A percentile compares a stretch with the other conserved stretches of the same genome.
These are phyloP conservation scores for Polymixis flavicincta DNA, from an alignment of 2,888 invertebrate genomes.

Conservation along the genomic window DNA sequence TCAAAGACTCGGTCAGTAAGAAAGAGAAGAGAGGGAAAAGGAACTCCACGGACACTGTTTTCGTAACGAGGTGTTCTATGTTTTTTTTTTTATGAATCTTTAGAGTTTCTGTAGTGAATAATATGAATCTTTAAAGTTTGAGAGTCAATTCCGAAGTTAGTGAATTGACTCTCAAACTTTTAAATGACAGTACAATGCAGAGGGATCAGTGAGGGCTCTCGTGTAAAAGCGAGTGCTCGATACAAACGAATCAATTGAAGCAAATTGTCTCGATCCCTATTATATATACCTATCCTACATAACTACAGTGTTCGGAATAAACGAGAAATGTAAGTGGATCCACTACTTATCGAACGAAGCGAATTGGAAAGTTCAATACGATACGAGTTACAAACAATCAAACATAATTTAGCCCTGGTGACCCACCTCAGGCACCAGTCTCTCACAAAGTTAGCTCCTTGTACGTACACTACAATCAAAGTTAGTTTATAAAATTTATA, in stretches of 20 bases:
- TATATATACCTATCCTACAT: neutral
- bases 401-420: neutral
- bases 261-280: conserved; percentile 17
- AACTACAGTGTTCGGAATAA: neutral
- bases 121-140: too few species aligned
- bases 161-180: neutral
- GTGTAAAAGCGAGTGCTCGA: conserved; percentile 4
- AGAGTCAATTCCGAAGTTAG: too few species aligned
- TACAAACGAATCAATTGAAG: conserved; percentile 40
- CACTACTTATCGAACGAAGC: conserved; percentile 9
- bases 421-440: too few species aligned
- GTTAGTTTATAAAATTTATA: too few species aligned
- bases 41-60: neutral
- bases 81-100: neutral
- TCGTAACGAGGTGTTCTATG: neutral
- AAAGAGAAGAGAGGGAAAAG: neutral
- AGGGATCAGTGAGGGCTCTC: conserved; percentile 8
- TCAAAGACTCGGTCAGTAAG: too few species aligned
- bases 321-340: conserved; percentile 20
- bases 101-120: too few species aligned
- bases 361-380: conserved; percentile 7
- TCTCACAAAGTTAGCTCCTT: too few species aligned
- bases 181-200: neutral
- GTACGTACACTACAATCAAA: too few species aligned
- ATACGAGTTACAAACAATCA: conserved; percentile 2